Conservation (phyloP, 2,113 vertebrate genomes). For the Chunga burmeisteri region DNA sequence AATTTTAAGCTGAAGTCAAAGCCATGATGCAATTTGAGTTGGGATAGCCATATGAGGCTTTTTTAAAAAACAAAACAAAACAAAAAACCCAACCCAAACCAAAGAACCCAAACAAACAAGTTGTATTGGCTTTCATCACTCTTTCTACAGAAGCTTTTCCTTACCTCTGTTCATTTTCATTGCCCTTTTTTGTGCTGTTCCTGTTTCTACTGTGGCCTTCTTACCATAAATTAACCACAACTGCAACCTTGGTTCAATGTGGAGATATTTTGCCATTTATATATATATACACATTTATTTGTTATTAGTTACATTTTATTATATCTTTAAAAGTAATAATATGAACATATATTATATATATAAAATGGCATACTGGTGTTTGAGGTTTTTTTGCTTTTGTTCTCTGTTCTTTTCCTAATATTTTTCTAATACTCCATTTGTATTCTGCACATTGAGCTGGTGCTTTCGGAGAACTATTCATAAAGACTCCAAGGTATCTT, state of each 20-base stretch:
- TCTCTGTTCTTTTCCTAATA: neutral
- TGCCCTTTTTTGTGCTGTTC: neutral
- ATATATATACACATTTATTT: neutral
- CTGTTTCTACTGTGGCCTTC: neutral
- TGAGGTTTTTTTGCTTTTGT: neutral
- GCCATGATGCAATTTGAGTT: neutral
- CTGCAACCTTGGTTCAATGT: neutral
- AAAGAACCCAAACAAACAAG: neutral
- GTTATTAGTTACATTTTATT: neutral
- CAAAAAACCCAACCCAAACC: neutral
- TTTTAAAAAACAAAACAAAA: neutral
- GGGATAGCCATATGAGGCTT: neutral
- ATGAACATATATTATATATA: neutral
- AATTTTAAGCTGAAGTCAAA: neutral
- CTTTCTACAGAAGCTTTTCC: neutral
- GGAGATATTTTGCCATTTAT: neutral
- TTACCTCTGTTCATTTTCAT: neutral
- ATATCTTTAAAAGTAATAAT: neutral
- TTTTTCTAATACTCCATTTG: neutral
- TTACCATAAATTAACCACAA: neutral
- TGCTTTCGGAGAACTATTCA: neutral
- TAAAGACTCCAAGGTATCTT: neutral
- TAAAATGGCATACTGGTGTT: neutral
- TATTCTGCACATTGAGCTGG: neutral
- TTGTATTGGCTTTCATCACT: neutral